Evolutionary conservation across 2,113 vertebrate species (phyloP).

Genomic region (Tamias sibiricus): DNA sequence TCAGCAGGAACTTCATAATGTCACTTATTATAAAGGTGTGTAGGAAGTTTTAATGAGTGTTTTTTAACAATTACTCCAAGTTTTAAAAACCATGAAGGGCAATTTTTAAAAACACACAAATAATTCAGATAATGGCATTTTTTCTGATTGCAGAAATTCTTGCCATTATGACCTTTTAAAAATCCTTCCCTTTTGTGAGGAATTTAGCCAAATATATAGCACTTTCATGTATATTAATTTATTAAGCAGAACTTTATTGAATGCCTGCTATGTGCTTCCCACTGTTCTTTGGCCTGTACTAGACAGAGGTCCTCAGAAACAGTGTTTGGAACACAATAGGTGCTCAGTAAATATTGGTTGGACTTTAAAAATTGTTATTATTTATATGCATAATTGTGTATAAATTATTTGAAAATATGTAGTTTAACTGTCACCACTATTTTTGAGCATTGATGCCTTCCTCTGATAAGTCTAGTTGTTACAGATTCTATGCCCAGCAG

Average conservation of each 20-base stretch:
- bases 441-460: neutral
- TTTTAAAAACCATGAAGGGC: conserved; percentile 2
- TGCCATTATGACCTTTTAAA: neutral
- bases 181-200: neutral
- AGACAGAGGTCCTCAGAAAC: neutral
- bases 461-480: neutral
- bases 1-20: neutral
- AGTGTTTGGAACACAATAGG: neutral
- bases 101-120: neutral
- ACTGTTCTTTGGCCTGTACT: neutral
- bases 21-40: neutral
- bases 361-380: neutral
- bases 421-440: neutral
- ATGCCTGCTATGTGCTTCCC: fast-evolving
- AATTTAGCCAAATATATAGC: neutral
- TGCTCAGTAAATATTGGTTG: neutral
- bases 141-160: neutral
- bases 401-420: neutral
- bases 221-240: neutral
- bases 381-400: neutral
- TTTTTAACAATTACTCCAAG: conserved; percentile 15
- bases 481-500: neutral
- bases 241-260: neutral
- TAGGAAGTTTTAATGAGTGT: neutral
- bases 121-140: neutral